Evolutionary conservation across 2,113 vertebrate species (phyloP).

Genomic region (Callorhinus ursinus): DNA sequence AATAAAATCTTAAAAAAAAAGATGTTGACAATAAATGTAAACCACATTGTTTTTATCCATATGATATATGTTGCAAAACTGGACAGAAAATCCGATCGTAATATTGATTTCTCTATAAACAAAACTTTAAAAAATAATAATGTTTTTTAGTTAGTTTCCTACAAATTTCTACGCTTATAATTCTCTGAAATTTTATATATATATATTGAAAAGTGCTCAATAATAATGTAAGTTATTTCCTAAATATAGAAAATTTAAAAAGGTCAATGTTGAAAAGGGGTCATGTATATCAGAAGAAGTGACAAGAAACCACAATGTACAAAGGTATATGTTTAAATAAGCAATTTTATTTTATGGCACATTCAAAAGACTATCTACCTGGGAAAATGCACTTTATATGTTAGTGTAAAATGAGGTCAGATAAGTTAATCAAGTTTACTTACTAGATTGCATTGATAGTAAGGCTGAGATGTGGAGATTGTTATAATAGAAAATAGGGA

Average conservation of each 20-base stretch:
- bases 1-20: not conserved
- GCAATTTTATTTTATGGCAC: not conserved
- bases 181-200: not conserved
- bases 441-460: not conserved
- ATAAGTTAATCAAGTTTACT: not conserved
- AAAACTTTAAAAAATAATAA: not conserved
- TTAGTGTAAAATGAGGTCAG: not conserved
- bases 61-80: not conserved
- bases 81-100: not conserved
- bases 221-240: not conserved
- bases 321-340: not conserved
- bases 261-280: not conserved
- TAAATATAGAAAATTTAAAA: not conserved
- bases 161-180: not conserved
- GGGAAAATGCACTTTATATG: not conserved
- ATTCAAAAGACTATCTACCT: not conserved
- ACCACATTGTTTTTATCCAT: not conserved
- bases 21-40: not conserved
- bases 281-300: not conserved
- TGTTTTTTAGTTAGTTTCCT: not conserved
- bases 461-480: not conserved
- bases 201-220: not conserved
- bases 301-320: not conserved
- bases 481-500: not conserved
- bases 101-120: not conserved